A percentile compares a stretch with the other conserved stretches of the same genome.
Conservation (phyloP, 2,113 vertebrate genomes). For the Myrmophylax atrothorax region DNA sequence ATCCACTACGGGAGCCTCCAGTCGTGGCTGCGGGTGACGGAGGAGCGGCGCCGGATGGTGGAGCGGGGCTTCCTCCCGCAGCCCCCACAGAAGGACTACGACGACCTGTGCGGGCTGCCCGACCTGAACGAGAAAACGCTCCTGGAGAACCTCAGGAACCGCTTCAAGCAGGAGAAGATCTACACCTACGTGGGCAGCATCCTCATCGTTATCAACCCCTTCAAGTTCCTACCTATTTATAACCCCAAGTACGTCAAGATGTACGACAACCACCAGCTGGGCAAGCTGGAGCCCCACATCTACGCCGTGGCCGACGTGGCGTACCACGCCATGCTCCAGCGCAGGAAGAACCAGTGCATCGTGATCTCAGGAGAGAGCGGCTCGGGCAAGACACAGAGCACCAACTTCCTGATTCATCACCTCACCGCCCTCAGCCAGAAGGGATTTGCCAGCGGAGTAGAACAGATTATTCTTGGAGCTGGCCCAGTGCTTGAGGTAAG, state of each 20-base stretch:
- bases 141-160: conserved; percentile 93
- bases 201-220: conserved; percentile 97
- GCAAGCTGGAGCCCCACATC: conserved; percentile 95
- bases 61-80: conserved; percentile 94
- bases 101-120: conserved; percentile 90
- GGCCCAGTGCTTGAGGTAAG: conserved; percentile 98
- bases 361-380: conserved; percentile 98
- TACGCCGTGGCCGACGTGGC: conserved; percentile 97
- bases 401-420: conserved; percentile 98
- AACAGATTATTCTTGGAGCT: conserved; percentile 98
- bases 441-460: conserved; percentile 97
- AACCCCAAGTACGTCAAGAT: conserved; percentile 99
- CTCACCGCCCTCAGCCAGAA: conserved; percentile 98
- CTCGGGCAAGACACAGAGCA: conserved; percentile 98
- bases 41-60: conserved; percentile 92
- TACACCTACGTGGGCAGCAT: conserved; percentile 98
- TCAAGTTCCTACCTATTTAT: conserved; percentile 98
- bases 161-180: conserved; percentile 96
- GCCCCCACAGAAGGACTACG: conserved; percentile 88
- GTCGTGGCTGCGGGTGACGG: conserved; percentile 93
- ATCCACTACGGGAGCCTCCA: conserved; percentile 96
- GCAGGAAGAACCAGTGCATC: conserved; percentile 94
- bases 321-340: conserved; percentile 96
- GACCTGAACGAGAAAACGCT: conserved; percentile 95
- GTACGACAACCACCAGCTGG: conserved; percentile 97